Conservation (phyloP, 1,140 invertebrate genomes). For the Drosophila nigrodunni region DNA sequence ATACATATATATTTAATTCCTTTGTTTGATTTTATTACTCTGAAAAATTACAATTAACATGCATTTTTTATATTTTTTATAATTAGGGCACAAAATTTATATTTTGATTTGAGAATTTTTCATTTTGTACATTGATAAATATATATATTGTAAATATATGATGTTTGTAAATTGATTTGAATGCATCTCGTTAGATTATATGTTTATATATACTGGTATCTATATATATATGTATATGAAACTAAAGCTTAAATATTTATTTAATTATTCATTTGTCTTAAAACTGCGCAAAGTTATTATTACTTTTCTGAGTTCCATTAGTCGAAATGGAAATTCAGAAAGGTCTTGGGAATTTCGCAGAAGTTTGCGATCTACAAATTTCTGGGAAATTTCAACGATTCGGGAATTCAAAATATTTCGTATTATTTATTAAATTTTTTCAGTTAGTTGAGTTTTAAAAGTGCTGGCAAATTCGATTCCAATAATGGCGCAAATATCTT, state of each 20-base stretch:
- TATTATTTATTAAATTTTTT: constrained; percentile 51
- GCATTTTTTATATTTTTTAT: constrained; percentile 39
- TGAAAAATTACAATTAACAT: constrained; percentile 63
- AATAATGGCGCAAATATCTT: constrained; percentile 70
- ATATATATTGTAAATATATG: constrained; percentile 6
- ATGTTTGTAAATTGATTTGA: constrained; percentile 32
- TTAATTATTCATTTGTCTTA: constrained; percentile 8
- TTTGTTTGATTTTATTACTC: constrained; percentile 45
- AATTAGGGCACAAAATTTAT: constrained; percentile 49
- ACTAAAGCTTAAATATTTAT: constrained; percentile 18
- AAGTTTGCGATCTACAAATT: background rate
- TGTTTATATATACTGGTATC: constrained; percentile 33
- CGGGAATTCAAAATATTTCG: constrained; percentile 28
- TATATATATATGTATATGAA: constrained; percentile 13
- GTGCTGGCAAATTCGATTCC: constrained; percentile 57
- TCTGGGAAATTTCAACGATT: background rate
- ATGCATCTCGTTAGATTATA: constrained; percentile 41
- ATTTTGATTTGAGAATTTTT: constrained; percentile 57
- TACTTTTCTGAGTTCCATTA: background rate
- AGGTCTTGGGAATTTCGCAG: background rate
- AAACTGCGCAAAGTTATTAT: constrained; percentile 2
- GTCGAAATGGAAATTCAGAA: background rate
- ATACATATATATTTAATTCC: constrained; percentile 36
- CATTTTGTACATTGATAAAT: constrained; percentile 68
- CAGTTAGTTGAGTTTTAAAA: constrained; percentile 50